Evolutionary conservation across 2,888 invertebrate species (phyloP).

Genomic region (Chymomyza procnemis): DNA sequence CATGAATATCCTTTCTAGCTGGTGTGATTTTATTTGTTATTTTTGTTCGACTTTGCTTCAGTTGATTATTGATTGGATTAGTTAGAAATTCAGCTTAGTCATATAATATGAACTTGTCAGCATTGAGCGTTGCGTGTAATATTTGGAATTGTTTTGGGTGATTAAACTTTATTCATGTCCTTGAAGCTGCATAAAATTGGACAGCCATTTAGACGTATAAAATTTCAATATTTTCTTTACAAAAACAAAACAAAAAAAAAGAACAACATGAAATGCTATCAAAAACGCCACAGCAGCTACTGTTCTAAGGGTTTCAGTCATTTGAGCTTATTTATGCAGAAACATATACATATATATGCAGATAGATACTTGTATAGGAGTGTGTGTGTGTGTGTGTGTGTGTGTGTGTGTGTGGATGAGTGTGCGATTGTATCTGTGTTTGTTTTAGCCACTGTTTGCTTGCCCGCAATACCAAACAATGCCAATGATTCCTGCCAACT

Average conservation of each 20-base stretch:
- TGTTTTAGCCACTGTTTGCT: conserved; percentile 30
- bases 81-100: not conserved
- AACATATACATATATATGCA: not conserved
- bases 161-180: not conserved
- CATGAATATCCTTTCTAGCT: not conserved
- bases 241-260: too few species aligned
- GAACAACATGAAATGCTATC: too few species aligned
- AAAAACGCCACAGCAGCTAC: conserved; percentile 14
- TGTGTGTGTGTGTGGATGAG: conserved; percentile 27
- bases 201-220: not conserved
- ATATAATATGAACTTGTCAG: not conserved
- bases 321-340: conserved; percentile 57
- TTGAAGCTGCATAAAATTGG: not conserved
- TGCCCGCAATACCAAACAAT: conserved; percentile 19
- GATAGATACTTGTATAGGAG: too few species aligned
- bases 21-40: not conserved
- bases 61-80: conserved; percentile 33
- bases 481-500: conserved; percentile 14
- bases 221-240: not conserved
- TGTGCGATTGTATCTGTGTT: conserved; percentile 20
- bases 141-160: not conserved
- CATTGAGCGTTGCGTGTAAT: not conserved
- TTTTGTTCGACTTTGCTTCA: conserved; percentile 26
- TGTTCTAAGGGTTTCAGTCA: conserved; percentile 29
- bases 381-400: not conserved